phyloP scores from a whole-genome alignment of 2,113 vertebrate genomes.

The Centropus bengalensis region DNA sequence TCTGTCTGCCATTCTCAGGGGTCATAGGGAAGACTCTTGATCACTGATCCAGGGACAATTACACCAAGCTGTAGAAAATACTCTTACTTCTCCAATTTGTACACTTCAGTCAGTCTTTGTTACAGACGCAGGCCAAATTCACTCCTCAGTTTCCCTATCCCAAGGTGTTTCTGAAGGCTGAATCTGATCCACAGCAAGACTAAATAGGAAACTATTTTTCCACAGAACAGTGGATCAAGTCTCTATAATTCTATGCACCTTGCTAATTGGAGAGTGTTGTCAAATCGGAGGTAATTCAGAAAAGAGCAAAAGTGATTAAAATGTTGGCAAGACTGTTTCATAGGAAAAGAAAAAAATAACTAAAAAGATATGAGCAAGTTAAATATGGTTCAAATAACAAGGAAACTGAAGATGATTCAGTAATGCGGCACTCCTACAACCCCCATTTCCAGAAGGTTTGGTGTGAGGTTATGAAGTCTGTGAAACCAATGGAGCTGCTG shows the following conservation, averaged over 20 bases:
- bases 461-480: background rate
- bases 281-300: conserved; percentile 20
- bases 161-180: background rate
- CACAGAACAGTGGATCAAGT: background rate
- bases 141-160: background rate
- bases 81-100: background rate
- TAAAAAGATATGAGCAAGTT: conserved; percentile 2
- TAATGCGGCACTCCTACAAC: background rate
- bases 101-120: background rate
- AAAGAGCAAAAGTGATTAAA: conserved; percentile 20
- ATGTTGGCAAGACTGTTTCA: background rate
- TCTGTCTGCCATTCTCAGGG: background rate
- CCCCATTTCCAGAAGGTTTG: background rate
- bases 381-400: background rate
- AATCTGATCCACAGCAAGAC: background rate
- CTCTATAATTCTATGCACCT: background rate
- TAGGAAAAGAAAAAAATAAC: conserved; percentile 1
- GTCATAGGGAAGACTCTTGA: background rate
- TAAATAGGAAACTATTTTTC: background rate
- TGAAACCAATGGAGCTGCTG: background rate
- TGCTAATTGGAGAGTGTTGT: background rate
- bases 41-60: background rate
- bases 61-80: background rate
- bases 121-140: background rate
- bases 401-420: background rate